Evolutionary conservation across 2,797 vertebrate species (phyloP), one percentile per base, ranked within the genome.

Genomic region (Macropus fuliginosus): DNA sequence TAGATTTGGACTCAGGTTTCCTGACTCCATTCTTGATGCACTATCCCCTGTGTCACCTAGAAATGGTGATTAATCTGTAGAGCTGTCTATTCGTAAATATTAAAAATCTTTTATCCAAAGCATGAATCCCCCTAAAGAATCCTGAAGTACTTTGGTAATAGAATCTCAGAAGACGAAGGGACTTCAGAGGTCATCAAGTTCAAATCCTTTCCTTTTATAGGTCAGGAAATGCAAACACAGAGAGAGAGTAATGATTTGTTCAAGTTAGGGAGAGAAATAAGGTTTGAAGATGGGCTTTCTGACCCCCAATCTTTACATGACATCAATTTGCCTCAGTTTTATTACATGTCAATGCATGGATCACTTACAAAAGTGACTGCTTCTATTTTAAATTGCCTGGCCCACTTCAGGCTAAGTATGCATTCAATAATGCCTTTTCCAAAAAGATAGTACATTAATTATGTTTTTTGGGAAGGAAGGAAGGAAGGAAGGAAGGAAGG

Each of bases 261-360:
- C n/a, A 74, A 21, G 6, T 74, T 74, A 74, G n/a, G 21, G 16
- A 18, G 66, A 40, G 66, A 40, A 40, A 24, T 5, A 9, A 40
- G n/a, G 12, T 3, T 62, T 62, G 11, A 34, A 62, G 31, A 62
- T 3, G 4, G 31, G 12, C 11, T 31, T 62, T 62, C 59, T 34
- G 31, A 62, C 57, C 18, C 24, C 34, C 14, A 66, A n/a, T 66
- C 66, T 74, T 74, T 74, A 74, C 6, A 74, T 40, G 16, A 24
- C n/a, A 40, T 74, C 66, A 9, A n/a, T 66, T n/a, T 91, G 54
- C 50, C 54, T 95, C 62, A 56, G 29, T 11, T 90, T 93, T 91
- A 96, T 93, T 96, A 95, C 96, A 40, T 93, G 91, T 94, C 27
- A 90, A 93, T 95, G 92, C 92, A 95, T n/a, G 13, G 87, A 52